Percentiles rank a stretch among this genome's conserved stretches.
phyloP scores from a whole-genome alignment of 2,797 vertebrate species.

The Bovichtus diacanthus region DNA sequence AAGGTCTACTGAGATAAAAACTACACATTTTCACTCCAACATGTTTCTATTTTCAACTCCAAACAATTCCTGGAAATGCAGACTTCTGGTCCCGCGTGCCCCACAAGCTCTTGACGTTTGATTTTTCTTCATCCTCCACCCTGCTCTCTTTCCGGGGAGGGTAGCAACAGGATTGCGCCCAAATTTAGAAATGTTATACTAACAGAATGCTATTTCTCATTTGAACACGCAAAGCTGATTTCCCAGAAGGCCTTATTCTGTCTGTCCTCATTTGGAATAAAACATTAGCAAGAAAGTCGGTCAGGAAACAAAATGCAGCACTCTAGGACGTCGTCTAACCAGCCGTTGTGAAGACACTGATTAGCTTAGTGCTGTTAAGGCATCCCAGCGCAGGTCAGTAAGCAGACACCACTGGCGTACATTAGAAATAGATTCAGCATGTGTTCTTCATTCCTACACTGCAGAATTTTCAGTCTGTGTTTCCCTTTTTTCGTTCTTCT shows the following conservation, averaged over 20 bases:
- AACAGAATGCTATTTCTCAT: constrained; percentile 56
- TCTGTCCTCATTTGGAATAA: constrained; percentile 49
- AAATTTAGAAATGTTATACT: constrained; percentile 44
- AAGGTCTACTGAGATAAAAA: constrained; percentile 52
- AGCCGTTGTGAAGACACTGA: constrained; percentile 41
- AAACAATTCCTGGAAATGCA: constrained; percentile 69
- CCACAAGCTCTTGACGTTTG: constrained; percentile 34
- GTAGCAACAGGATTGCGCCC: constrained; percentile 21
- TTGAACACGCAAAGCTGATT: constrained; percentile 57
- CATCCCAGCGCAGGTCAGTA: constrained; percentile 27
- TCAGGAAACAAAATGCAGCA: constrained; percentile 41
- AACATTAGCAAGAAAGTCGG: constrained; percentile 46
- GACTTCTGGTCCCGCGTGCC: constrained; percentile 18
- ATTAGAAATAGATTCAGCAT: constrained; percentile 31
- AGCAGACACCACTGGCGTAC: constrained; percentile 25
- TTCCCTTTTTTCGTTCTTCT: constrained; percentile 18
- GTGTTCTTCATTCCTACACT: constrained; percentile 24
- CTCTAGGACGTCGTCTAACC: constrained; percentile 21
- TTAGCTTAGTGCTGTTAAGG: constrained; percentile 26
- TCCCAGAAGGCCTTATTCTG: constrained; percentile 65
- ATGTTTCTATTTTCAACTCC: constrained; percentile 64
- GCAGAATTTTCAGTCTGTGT: neutral
- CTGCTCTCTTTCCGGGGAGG: constrained; percentile 14
- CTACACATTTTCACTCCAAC: constrained; percentile 52
- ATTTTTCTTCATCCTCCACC: constrained; percentile 31